Evolutionary conservation across 2,888 invertebrate species (phyloP).

Genomic region (Cantharis lateralis): DNA sequence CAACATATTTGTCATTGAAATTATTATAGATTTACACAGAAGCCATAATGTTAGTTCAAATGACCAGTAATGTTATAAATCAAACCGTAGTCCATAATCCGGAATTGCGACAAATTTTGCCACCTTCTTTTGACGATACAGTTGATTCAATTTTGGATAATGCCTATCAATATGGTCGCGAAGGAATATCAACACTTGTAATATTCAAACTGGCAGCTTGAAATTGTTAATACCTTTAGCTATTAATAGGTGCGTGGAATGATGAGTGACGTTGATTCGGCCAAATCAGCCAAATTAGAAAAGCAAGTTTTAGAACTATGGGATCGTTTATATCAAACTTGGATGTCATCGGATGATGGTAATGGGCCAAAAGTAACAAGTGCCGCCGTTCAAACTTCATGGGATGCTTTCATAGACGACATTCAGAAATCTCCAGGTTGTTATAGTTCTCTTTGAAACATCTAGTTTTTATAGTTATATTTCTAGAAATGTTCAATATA

Average conservation of each 20-base stretch:
- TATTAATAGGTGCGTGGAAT: constrained; percentile 71
- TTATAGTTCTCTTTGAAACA: neutral
- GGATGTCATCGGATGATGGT: constrained; percentile 74
- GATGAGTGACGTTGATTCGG: constrained; percentile 78
- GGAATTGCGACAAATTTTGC: constrained; percentile 80
- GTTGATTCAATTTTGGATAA: constrained; percentile 90
- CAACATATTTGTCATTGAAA: neutral
- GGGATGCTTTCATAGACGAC: constrained; percentile 72
- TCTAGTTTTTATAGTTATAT: neutral
- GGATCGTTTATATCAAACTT: constrained; percentile 92
- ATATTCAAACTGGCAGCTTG: neutral
- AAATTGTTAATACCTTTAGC: neutral
- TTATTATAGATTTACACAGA: constrained; percentile 83
- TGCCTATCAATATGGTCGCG: constrained; percentile 90
- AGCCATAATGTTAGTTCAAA: constrained; percentile 87
- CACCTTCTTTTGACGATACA: constrained; percentile 82
- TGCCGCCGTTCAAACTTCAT: constrained; percentile 72
- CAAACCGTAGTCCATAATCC: constrained; percentile 89
- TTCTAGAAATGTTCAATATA: constrained; percentile 71
- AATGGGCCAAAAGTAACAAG: constrained; percentile 76
- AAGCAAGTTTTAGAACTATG: constrained; percentile 88
- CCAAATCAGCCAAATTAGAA: constrained; percentile 82
- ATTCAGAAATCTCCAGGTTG: constrained; percentile 78
- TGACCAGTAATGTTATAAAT: constrained; percentile 87
- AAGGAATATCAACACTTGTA: constrained; percentile 87